phyloP scores from a whole-genome alignment of 2,797 vertebrate genomes.

The Crenichthys baileyi region DNA sequence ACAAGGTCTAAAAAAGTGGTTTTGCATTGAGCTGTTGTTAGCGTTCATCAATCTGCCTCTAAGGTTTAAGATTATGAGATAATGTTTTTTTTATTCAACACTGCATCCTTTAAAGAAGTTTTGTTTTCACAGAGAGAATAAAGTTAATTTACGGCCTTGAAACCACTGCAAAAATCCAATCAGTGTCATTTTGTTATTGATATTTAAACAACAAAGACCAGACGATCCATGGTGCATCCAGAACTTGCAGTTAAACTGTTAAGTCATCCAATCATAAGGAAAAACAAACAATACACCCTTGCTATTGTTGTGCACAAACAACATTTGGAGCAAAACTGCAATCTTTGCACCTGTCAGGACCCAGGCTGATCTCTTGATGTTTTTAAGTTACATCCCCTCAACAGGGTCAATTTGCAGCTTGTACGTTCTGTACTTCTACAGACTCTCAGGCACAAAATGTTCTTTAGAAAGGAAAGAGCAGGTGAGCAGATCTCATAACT shows the following conservation, averaged over 20 bases:
- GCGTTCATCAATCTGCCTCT: not conserved
- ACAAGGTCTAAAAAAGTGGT: not conserved
- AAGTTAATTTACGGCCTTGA: not conserved
- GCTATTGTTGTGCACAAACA: conserved; percentile 34
- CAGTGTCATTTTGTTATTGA: not conserved
- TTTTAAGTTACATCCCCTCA: not conserved
- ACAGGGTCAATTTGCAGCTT: not conserved
- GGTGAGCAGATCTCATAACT: conserved; percentile 39
- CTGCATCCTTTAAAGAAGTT: not conserved
- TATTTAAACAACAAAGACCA: not conserved
- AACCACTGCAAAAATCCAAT: not conserved
- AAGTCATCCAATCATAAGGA: conserved; percentile 30
- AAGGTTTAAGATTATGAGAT: not conserved
- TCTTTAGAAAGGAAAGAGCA: conserved; percentile 13
- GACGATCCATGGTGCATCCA: not conserved
- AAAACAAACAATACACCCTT: conserved; percentile 51
- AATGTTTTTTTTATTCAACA: not conserved
- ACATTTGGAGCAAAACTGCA: conserved; percentile 19
- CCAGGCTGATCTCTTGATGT: not conserved
- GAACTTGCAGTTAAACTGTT: not conserved
- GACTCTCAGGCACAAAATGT: conserved; percentile 1
- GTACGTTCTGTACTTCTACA: not conserved
- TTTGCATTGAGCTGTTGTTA: not conserved
- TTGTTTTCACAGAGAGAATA: not conserved
- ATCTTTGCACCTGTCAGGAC: conserved; percentile 36